A percentile compares a stretch with the other conserved stretches of the same genome.
Evolutionary conservation across 2,888 invertebrate species (phyloP).

Genomic region (Limulus polyphemus): DNA sequence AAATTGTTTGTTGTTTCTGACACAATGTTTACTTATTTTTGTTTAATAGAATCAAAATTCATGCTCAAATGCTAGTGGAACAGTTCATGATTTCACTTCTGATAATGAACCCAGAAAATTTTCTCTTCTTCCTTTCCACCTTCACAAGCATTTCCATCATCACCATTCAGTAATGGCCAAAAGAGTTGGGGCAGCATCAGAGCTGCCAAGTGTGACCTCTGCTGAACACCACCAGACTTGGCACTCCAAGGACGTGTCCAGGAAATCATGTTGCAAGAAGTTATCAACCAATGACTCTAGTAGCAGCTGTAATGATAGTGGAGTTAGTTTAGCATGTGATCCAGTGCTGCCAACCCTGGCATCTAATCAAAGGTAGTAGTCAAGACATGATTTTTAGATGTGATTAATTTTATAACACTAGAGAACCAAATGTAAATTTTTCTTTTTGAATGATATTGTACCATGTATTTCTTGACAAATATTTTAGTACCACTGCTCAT

Average conservation of each 20-base stretch:
- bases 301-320: slow-evolving; percentile 35
- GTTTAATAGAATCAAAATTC: slow-evolving; percentile 42
- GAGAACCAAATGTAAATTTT: no score
- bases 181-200: no score
- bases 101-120: slow-evolving; percentile 37
- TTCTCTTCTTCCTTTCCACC: slow-evolving; percentile 23
- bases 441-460: no score
- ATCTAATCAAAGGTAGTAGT: no score
- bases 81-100: slow-evolving; percentile 51
- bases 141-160: slow-evolving; percentile 2
- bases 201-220: background rate
- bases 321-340: slow-evolving; percentile 33
- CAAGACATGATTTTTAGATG: no score
- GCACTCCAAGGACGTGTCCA: slow-evolving; percentile 5
- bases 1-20: no score
- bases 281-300: slow-evolving; percentile 26
- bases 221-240: background rate
- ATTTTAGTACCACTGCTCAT: no score
- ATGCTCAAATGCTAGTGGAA: slow-evolving; percentile 66
- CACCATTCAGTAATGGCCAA: no score
- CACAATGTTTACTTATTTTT: no score
- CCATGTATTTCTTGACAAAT: no score
- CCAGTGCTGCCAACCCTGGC: no score
- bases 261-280: slow-evolving; percentile 24
- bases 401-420: no score